Conservation (phyloP, 1,140 invertebrate species). For the Pachyrhynchus sulphureomaculatus region DNA sequence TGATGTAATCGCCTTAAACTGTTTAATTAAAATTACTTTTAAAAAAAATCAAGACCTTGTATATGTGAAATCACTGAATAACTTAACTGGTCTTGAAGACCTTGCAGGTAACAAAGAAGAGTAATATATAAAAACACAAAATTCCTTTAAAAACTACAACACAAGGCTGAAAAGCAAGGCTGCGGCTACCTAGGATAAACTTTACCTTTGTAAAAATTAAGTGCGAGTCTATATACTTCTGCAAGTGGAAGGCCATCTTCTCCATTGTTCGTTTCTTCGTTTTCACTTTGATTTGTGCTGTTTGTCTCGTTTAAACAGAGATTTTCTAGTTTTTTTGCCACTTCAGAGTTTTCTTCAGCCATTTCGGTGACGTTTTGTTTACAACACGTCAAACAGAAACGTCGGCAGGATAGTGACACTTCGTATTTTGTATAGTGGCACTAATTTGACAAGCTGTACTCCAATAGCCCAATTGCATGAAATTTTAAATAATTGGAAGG, state of each 20-base stretch:
- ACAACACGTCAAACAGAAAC: conserved; percentile 14
- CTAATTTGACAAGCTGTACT: too few relatives aligned
- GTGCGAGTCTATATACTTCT: conserved; percentile 83
- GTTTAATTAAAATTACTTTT: too few relatives aligned
- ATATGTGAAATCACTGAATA: too few relatives aligned
- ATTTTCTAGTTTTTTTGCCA: conserved; percentile 38
- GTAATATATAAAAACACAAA: neutral
- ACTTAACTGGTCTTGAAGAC: too few relatives aligned
- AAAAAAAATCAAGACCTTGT: too few relatives aligned
- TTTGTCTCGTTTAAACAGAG: conserved; percentile 30
- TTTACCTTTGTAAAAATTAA: conserved; percentile 89
- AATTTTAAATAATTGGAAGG: too few relatives aligned
- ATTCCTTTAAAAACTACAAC: neutral
- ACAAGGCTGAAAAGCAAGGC: neutral
- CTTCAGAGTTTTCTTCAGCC: conserved; percentile 40
- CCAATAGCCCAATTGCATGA: too few relatives aligned
- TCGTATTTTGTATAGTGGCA: too few relatives aligned
- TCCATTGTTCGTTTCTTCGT: conserved; percentile 22
- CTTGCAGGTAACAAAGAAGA: too few relatives aligned
- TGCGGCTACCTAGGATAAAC: conserved; percentile 29
- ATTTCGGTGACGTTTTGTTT: conserved; percentile 35
- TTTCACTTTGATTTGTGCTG: conserved; percentile 5
- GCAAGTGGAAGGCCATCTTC: conserved; percentile 63
- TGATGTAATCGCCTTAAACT: too few relatives aligned
- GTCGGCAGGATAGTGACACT: neutral